phyloP scores from a whole-genome alignment of 1,140 invertebrate species.

The Homarus americanus region DNA sequence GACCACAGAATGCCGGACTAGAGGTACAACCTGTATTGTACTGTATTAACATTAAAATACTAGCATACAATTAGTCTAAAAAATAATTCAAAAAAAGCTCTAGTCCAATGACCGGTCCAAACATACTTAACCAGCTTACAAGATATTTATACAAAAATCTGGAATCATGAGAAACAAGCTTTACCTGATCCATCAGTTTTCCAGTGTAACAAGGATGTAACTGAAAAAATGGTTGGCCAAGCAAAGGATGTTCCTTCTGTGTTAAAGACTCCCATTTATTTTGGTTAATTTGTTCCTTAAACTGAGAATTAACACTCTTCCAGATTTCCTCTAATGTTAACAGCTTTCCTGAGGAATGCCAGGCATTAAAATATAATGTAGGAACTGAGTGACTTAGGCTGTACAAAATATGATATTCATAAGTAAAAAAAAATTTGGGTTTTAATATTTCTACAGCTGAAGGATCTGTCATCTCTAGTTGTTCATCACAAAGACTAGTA shows the following conservation, averaged over 20 bases:
- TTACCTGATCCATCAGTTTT: slow-evolving; percentile 29
- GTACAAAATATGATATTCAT: slow-evolving; percentile 47
- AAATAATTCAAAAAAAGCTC: slow-evolving; percentile 37
- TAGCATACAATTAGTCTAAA: neutral
- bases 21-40: too few species aligned
- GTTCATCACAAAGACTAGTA: neutral
- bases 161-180: neutral
- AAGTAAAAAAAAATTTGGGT: slow-evolving; percentile 13
- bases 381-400: slow-evolving; percentile 48
- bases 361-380: slow-evolving; percentile 51
- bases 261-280: slow-evolving; percentile 45
- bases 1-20: too few species aligned
- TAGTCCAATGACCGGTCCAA: slow-evolving; percentile 53
- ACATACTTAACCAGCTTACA: slow-evolving; percentile 44
- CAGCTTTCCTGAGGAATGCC: slow-evolving; percentile 31
- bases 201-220: slow-evolving; percentile 45
- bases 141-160: slow-evolving; percentile 4
- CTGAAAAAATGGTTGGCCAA: slow-evolving; percentile 49
- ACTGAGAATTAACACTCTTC: neutral
- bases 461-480: neutral
- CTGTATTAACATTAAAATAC: too few species aligned
- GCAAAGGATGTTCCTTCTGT: slow-evolving; percentile 50
- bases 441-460: neutral
- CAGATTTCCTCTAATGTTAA: slow-evolving; percentile 36
- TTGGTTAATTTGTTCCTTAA: slow-evolving; percentile 20